These are phyloP conservation scores for Brachypodius melanocephalos DNA, from an alignment of 2,113 vertebrate genomes.

Conservation along the genomic window DNA sequence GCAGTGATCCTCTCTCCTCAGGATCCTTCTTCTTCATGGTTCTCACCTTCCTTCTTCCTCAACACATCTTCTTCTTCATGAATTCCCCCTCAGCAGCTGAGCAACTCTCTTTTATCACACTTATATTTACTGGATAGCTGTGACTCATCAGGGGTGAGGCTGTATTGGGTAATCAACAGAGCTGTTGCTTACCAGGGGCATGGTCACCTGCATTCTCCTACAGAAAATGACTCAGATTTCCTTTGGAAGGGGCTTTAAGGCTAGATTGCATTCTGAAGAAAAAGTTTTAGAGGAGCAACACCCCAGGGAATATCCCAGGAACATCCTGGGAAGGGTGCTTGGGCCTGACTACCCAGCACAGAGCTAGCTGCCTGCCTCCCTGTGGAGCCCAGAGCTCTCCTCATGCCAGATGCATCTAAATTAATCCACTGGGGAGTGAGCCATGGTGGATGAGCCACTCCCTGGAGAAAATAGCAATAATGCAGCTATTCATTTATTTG, in stretches of 20 bases:
- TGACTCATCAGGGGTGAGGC: neutral
- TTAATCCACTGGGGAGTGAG: neutral
- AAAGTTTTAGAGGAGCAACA: neutral
- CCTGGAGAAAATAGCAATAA: conserved; percentile 1
- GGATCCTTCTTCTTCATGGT: neutral
- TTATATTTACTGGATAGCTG: neutral
- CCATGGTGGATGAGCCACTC: neutral
- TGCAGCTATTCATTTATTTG: conserved; percentile 37
- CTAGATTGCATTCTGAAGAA: neutral
- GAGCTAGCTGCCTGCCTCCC: neutral
- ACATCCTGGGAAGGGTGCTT: fast-evolving
- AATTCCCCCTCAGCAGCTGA: neutral
- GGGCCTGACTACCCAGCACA: fast-evolving
- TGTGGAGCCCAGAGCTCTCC: neutral
- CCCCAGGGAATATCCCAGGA: neutral
- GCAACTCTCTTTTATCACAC: neutral
- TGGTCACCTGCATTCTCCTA: neutral
- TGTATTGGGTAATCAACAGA: neutral
- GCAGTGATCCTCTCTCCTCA: neutral
- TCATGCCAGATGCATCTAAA: neutral
- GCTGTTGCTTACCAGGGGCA: neutral
- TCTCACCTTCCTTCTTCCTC: too few species aligned
- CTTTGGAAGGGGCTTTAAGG: neutral
- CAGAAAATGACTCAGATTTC: neutral
- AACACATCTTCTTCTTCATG: neutral